phyloP scores from a whole-genome alignment of 35 echinoderm and acorn worm genomes.

The Chiridota heheva region DNA sequence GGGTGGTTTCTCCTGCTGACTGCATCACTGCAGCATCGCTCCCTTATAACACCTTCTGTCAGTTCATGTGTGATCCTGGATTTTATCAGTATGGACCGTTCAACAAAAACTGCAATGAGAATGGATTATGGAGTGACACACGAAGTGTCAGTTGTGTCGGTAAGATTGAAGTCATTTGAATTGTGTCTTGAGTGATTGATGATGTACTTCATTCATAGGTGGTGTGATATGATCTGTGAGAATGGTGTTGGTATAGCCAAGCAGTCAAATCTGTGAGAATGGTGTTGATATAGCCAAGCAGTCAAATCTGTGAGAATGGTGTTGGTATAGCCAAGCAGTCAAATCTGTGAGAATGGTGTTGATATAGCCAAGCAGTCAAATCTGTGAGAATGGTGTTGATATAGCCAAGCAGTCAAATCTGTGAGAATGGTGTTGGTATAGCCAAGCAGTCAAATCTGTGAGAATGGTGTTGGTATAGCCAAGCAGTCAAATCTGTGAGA shows the following conservation, averaged over 20 bases:
- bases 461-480: too few species aligned
- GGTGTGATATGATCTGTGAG: too few species aligned
- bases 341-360: background rate
- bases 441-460: too few species aligned
- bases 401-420: too few species aligned
- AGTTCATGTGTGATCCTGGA: constrained; percentile 35
- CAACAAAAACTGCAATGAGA: constrained; percentile 30
- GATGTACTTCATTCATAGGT: background rate
- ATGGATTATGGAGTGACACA: constrained; percentile 27
- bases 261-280: background rate
- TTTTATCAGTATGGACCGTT: constrained; percentile 33
- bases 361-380: too few species aligned
- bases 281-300: background rate
- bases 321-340: background rate
- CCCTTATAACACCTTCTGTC: constrained; percentile 27
- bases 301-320: background rate
- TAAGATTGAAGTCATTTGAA: background rate
- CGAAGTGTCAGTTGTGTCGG: constrained; percentile 34
- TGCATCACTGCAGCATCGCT: background rate
- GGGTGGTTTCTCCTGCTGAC: background rate
- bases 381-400: too few species aligned
- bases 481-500: too few species aligned
- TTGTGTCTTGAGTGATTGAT: background rate
- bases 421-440: too few species aligned
- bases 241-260: background rate